Evolutionary conservation across 2,888 invertebrate species (phyloP).

Genomic region (Chymomyza amoena): DNA sequence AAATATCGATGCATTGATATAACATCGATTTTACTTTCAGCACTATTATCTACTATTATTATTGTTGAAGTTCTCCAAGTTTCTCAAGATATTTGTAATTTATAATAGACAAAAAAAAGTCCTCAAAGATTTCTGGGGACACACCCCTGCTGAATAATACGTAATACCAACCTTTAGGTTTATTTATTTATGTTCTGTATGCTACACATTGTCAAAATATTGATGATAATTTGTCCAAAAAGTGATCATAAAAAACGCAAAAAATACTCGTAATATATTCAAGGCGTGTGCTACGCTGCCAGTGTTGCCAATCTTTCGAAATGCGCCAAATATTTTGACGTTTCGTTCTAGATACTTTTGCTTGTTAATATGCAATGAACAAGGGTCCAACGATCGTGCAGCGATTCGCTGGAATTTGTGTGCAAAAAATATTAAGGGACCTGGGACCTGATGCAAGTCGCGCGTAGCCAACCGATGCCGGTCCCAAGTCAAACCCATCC

Average conservation of each 20-base stretch:
- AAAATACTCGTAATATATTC: conserved; percentile 25
- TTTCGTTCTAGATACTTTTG: conserved; percentile 62
- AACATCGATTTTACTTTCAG: too few relatives aligned
- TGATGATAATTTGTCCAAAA: conserved; percentile 19
- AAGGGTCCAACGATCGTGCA: conserved; percentile 8
- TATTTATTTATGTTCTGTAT: neutral
- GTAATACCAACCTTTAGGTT: neutral
- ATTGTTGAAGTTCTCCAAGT: too few relatives aligned
- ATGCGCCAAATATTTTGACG: conserved; percentile 70
- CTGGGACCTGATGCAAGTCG: neutral
- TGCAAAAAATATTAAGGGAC: neutral
- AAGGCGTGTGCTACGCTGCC: conserved; percentile 36
- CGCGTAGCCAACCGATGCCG: conserved; percentile 4
- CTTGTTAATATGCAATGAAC: conserved; percentile 8
- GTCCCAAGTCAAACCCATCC: neutral
- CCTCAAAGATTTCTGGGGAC: too few relatives aligned
- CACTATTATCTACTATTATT: too few relatives aligned
- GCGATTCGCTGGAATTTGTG: neutral
- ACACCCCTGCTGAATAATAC: neutral
- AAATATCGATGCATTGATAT: too few relatives aligned
- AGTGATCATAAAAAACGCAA: neutral
- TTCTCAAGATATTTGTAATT: too few relatives aligned
- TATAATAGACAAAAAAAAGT: too few relatives aligned
- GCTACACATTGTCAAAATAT: conserved; percentile 1
- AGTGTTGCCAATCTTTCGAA: conserved; percentile 17